A percentile compares a stretch with the other conserved stretches of the same genome.
phyloP scores from a whole-genome alignment of 2,888 invertebrate species.

The Monochamus alternatus region DNA sequence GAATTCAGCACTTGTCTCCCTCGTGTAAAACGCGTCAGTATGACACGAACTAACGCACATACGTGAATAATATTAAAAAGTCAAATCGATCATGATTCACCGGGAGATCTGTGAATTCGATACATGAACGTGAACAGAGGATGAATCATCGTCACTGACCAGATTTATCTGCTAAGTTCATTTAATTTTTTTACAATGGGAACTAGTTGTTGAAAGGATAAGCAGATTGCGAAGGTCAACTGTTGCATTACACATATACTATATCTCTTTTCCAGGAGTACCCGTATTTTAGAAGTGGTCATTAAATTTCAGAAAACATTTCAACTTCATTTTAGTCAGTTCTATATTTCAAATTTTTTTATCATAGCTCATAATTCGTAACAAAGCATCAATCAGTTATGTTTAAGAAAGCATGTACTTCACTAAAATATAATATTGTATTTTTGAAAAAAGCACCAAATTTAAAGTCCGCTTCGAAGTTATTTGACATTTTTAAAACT shows the following conservation, averaged over 20 bases:
- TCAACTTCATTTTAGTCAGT: no score
- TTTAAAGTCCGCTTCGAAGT: no score
- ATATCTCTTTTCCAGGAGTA: no score
- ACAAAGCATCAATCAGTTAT: no score
- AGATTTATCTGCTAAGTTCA: constrained; percentile 14
- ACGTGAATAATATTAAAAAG: constrained; percentile 14
- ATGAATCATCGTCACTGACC: background rate
- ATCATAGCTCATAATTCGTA: no score
- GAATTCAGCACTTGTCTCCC: constrained; percentile 11
- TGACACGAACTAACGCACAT: background rate
- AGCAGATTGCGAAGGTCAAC: background rate
- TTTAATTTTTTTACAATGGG: background rate
- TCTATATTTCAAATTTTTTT: no score
- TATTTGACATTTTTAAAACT: no score
- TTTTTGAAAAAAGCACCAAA: no score
- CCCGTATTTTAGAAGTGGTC: no score
- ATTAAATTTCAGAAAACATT: no score
- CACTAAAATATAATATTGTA: no score
- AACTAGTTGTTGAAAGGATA: constrained; percentile 12
- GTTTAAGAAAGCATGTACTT: background rate
- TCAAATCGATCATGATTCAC: constrained; percentile 19
- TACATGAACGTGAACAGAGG: background rate
- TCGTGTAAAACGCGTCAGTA: constrained; percentile 1
- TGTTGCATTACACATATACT: no score
- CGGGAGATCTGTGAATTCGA: constrained; percentile 5